Evolutionary conservation across 2,797 vertebrate genomes (phyloP).

Genomic region (Esox masquinongy): DNA sequence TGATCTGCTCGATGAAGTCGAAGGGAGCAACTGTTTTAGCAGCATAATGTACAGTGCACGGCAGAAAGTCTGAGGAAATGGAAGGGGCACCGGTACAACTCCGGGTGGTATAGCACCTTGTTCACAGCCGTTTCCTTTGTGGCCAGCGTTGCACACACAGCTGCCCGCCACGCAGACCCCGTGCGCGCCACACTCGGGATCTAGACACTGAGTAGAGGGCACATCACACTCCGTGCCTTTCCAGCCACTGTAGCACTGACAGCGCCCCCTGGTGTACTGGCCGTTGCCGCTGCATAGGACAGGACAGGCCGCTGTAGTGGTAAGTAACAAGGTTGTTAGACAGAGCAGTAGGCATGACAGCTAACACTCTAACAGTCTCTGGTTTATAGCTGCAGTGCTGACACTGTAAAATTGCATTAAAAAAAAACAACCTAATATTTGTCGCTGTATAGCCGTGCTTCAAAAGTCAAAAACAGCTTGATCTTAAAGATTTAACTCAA

Average conservation of each 20-base stretch:
- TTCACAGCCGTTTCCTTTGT: constrained; percentile 92
- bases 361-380: too few relatives aligned
- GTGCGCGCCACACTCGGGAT: constrained; percentile 89
- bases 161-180: constrained; percentile 91
- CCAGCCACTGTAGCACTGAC: constrained; percentile 97
- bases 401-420: neutral
- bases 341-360: too few relatives aligned
- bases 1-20: constrained; percentile 67
- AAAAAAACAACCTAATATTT: neutral
- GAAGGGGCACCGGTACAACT: neutral
- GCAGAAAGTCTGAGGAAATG: neutral
- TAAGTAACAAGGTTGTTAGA: neutral
- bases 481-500: neutral
- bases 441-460: neutral
- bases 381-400: neutral
- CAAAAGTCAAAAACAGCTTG: neutral
- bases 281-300: constrained; percentile 96
- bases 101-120: constrained; percentile 76
- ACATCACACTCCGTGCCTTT: constrained; percentile 96
- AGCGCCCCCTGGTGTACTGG: constrained; percentile 96
- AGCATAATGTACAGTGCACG: neutral
- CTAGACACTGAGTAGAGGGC: constrained; percentile 87
- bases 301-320: constrained; percentile 88
- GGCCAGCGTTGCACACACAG: constrained; percentile 93
- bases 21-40: constrained; percentile 69